Conservation (phyloP, 2,797 vertebrate species). For the Pangasius djambal region DNA sequence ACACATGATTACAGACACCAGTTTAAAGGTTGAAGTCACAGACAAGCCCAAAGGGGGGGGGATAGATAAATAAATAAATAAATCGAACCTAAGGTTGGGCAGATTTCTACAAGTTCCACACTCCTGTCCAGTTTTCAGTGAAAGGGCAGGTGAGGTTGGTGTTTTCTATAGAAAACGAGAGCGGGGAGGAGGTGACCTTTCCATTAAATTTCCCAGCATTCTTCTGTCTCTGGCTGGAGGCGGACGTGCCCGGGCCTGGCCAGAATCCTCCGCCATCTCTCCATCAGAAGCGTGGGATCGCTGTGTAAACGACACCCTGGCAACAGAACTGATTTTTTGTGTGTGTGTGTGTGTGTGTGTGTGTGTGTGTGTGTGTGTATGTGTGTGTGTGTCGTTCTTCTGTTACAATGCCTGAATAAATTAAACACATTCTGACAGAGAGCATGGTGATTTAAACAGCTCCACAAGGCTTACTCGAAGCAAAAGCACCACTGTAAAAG, state of each 20-base stretch:
- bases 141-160: conserved; percentile 11
- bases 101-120: conserved; percentile 7
- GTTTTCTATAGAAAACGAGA: not conserved
- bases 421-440: conserved; percentile 24
- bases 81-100: not conserved
- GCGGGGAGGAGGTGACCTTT: not conserved
- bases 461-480: not conserved
- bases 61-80: not conserved
- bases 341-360: not conserved
- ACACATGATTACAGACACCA: conserved; percentile 5
- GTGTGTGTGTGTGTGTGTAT: not conserved
- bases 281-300: conserved; percentile 31
- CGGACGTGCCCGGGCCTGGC: conserved; percentile 33
- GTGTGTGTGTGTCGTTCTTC: not conserved
- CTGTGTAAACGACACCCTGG: conserved; percentile 39
- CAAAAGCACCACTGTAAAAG: not conserved
- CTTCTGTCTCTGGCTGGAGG: conserved; percentile 8
- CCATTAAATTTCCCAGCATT: conserved; percentile 36
- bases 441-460: not conserved
- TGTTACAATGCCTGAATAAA: conserved; percentile 24
- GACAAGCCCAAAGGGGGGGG: not conserved
- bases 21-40: not conserved
- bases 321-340: conserved; percentile 18
- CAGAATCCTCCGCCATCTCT: conserved; percentile 20
- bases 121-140: not conserved